phyloP scores from a whole-genome alignment of 1,140 invertebrate species.

The Pseudomyrmex flavicornis region DNA sequence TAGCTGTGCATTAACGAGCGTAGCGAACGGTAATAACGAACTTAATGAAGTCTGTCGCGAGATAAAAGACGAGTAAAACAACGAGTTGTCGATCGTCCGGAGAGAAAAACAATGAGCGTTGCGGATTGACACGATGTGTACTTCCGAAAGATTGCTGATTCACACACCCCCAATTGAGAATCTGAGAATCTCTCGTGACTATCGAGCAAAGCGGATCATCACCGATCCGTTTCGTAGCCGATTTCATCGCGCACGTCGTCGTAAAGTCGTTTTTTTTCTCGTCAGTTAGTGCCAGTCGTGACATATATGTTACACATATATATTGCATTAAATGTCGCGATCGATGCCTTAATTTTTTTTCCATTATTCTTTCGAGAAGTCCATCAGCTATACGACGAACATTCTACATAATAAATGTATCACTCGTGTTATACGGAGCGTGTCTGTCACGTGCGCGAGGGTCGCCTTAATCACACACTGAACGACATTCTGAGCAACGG shows the following conservation, averaged over 20 bases:
- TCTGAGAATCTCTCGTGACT: constrained; percentile 74
- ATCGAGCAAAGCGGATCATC: constrained; percentile 62
- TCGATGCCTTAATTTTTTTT: constrained; percentile 51
- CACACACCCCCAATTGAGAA: constrained; percentile 63
- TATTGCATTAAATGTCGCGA: constrained; percentile 65
- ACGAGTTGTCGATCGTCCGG: constrained; percentile 7
- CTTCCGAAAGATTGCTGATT: constrained; percentile 64
- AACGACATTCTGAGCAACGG: constrained; percentile 37
- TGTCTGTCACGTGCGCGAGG: constrained; percentile 7
- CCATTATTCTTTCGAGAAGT: not conserved
- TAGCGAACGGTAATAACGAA: constrained; percentile 21
- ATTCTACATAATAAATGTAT: constrained; percentile 33
- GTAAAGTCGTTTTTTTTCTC: constrained; percentile 66
- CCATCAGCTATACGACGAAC: constrained; percentile 1
- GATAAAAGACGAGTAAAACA: constrained; percentile 27
- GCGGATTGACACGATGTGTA: not conserved
- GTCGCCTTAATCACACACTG: constrained; percentile 39
- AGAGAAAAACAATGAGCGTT: not conserved
- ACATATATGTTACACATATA: not conserved
- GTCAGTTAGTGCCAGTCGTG: constrained; percentile 79
- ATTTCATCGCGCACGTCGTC: constrained; percentile 65
- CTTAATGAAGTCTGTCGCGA: constrained; percentile 36
- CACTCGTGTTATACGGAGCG: not conserved
- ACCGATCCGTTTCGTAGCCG: constrained; percentile 74
- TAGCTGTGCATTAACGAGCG: constrained; percentile 2